Base-by-base conservation (phyloP, 2,888 invertebrate species). In the Dynastes hyllus region DNA sequence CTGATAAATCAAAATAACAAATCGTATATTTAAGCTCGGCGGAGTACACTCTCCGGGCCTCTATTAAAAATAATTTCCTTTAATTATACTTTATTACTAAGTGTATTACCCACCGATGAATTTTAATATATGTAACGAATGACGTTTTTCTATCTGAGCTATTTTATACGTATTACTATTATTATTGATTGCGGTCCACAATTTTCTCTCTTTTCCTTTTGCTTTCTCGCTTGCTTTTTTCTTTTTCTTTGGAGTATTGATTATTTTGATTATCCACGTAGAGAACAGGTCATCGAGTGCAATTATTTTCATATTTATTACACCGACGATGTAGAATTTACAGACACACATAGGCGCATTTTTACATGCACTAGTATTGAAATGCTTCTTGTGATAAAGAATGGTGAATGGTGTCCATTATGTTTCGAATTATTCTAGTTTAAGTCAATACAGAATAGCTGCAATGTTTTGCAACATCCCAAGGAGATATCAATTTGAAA, bases 1-100 rank as follows among this genome's bases (percentile, higher is more conserved):
- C 89, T 88, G 88, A 89, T 89, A 89, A 89, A 89, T 89, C 89
- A 89, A 89, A 89, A 88, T 88, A 88, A 88, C 88, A 87, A 89
- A 89, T 89, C 88, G 86, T 88, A 87, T 87, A 86, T 87, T 87
- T 87, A 87, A 86, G 86, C 86, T 85, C 85, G 86, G 55, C 55
- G 55, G 55, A 58, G 55, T 58, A 58, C 85, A 86, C 87, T 87
- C 85, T 84, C 83, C 81, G 81, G 84, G 84, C 82, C 22, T 84
- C 85, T 85, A 87, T 88, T 87, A 87, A 88, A 88, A 88, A 88
- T 88, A 88, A 88, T 87, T 86, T 85, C 85, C 87, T 88, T 87
- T 89, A 88, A 89, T 89, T 89, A 88, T 87, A 85, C 87, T 89
- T 88, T 88, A 88, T 88, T 88, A 83, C 83, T 85, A 58, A 85